A percentile compares a stretch with the other conserved stretches of the same genome.
phyloP scores from a whole-genome alignment of 2,797 vertebrate genomes.

The Syngnathus acus region DNA sequence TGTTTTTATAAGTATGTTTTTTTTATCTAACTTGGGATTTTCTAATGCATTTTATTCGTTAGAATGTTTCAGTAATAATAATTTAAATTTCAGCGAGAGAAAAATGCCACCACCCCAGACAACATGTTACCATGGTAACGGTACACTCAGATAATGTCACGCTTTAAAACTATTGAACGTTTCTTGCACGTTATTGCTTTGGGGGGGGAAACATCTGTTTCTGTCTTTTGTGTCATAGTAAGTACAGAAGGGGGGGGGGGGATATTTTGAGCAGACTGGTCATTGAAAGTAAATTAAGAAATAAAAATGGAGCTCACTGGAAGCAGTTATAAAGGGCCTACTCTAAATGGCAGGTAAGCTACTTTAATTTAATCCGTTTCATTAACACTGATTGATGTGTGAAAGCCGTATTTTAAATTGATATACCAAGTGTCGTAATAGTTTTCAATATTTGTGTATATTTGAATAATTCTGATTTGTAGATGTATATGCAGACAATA shows the following conservation, averaged over 20 bases:
- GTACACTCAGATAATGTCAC: neutral
- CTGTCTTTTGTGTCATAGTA: neutral
- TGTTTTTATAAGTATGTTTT: neutral
- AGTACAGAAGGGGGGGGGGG: neutral
- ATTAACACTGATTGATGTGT: neutral
- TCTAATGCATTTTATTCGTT: rapidly evolving
- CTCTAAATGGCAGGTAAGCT: conserved; percentile 2
- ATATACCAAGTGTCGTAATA: neutral
- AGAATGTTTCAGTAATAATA: neutral
- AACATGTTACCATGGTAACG: conserved; percentile 56
- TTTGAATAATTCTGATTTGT: neutral
- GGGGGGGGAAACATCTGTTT: neutral
- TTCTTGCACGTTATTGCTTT: neutral
- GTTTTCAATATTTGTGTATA: neutral
- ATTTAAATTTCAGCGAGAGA: no score
- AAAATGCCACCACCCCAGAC: no score
- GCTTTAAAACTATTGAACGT: neutral
- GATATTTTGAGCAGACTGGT: neutral
- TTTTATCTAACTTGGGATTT: neutral
- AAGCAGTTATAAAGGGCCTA: conserved; percentile 1
- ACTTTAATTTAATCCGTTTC: neutral
- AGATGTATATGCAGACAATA: neutral
- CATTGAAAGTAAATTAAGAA: neutral
- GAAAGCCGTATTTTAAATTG: neutral
- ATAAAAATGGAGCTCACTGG: conserved; percentile 3